Base-by-base conservation (phyloP, 1,140 invertebrate species). In the Dendrolimus punctatus region DNA sequence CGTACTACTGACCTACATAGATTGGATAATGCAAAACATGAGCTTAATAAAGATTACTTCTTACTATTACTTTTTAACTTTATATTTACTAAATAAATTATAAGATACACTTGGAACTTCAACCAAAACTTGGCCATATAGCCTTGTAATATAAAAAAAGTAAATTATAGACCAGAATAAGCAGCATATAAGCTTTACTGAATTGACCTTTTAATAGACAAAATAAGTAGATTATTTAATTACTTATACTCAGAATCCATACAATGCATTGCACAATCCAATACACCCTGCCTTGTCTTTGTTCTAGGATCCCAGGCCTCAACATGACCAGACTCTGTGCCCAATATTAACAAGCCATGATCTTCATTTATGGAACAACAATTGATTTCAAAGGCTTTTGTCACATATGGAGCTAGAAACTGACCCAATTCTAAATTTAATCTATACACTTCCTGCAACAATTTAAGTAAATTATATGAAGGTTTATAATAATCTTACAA, bases 281-380 rank as follows among this genome's bases (percentile, higher is more conserved):
- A 80, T 39, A 91, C 89, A 39, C 92, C 95, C 60, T 95, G 95
- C 77, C 92, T 89, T 37, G 89, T 90, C 64, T 93, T 91, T 4
- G 89, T 89, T 55, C 97, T 88, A 40, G 96, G 95, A 89, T 99
- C 98, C 96, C 96, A 99, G 2, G 96, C 97, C 87, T 99, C 97
- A 5, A 99, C 91, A 73, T 91, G 92, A 0, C 98, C 98, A 80
- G 97, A 94, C 65, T 93, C 91, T n/a, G 95, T 98, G 6, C 98
- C 98, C 71, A 93, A 92, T 4, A 94, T 79, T 42, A 99, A 76
- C 40, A 99, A 88, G 67, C 98, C 91, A 90, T 99, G 97, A 40
- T 92, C 89, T 1, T 94, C 92, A 90, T 98, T 99, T 4, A 99
- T 92, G 49, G 91, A 90, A 75, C 95, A 95, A 76, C 93, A 94